Evolutionary conservation across 92 coral and sea anemone species (phyloP).

Genomic region (Porites rus): DNA sequence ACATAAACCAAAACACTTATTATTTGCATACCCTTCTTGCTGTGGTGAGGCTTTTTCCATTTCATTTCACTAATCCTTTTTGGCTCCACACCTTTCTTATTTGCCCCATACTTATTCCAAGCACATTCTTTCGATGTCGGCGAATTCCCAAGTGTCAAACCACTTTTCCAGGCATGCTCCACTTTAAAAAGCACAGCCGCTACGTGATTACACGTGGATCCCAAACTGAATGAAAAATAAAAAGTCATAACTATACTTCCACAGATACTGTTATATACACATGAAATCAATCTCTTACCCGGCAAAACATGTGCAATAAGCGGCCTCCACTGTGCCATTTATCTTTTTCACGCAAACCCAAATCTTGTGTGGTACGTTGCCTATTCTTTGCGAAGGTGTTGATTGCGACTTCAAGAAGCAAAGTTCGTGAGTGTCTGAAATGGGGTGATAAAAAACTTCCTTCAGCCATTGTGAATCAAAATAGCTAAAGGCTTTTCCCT

Average conservation of each 20-base stretch:
- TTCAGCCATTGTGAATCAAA: conserved; percentile 72
- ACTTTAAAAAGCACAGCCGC: conserved; percentile 76
- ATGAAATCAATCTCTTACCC: conserved; percentile 41
- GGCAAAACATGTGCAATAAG: conserved; percentile 62
- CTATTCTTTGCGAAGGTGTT: conserved; percentile 58
- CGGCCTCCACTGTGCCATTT: conserved; percentile 43
- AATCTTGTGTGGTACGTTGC: conserved; percentile 64
- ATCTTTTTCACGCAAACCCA: conserved; percentile 59
- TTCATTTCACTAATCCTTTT: conserved; percentile 56
- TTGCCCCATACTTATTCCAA: conserved; percentile 65
- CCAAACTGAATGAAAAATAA: conserved; percentile 41
- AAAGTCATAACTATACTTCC: conserved; percentile 22
- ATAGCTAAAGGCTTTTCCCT: conserved; percentile 68
- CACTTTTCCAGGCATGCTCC: conserved; percentile 71
- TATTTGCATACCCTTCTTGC: conserved; percentile 47
- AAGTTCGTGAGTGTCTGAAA: conserved; percentile 49
- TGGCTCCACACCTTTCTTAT: conserved; percentile 57
- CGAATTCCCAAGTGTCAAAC: conserved; percentile 38
- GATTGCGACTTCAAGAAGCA: conserved; percentile 68
- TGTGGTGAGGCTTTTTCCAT: conserved; percentile 64
- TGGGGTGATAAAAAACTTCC: conserved; percentile 67
- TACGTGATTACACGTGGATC: conserved; percentile 70
- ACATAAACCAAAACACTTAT: background rate
- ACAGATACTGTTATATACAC: conserved; percentile 26
- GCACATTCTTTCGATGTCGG: conserved; percentile 71